Percentiles rank a stretch among this genome's conserved stretches.
phyloP scores from a whole-genome alignment of 2,888 invertebrate genomes.

The Nomada fabriciana region DNA sequence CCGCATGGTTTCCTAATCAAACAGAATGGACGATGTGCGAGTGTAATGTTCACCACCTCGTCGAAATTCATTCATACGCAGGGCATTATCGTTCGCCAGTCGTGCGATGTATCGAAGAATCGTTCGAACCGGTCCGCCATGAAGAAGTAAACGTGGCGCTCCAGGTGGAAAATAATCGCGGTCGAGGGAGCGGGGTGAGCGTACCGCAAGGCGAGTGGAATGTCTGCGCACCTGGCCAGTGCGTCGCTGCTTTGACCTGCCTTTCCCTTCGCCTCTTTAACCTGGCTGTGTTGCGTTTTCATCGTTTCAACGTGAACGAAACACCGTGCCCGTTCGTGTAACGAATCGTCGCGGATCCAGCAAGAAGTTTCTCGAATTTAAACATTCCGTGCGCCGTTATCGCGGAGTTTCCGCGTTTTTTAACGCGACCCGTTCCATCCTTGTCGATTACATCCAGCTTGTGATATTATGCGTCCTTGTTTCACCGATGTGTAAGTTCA shows the following conservation, averaged over 20 bases:
- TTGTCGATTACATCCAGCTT: not conserved
- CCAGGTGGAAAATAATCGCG: slow-evolving; percentile 54
- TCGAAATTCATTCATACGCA: slow-evolving; percentile 46
- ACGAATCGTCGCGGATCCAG: not conserved
- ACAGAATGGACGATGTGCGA: not conserved
- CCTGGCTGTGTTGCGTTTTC: slow-evolving; percentile 60
- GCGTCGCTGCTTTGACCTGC: slow-evolving; percentile 71
- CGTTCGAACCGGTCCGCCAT: slow-evolving; percentile 53
- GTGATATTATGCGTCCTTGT: slow-evolving; percentile 8
- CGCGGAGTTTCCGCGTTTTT: slow-evolving; percentile 51
- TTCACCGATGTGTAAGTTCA: slow-evolving; percentile 10
- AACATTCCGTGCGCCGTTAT: slow-evolving; percentile 29
- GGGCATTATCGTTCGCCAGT: not conserved
- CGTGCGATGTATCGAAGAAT: slow-evolving; percentile 17
- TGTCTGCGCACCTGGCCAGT: slow-evolving; percentile 79
- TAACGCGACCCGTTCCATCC: slow-evolving; percentile 5
- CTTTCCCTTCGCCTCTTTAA: slow-evolving; percentile 78
- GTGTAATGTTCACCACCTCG: not conserved
- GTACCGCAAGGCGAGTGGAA: slow-evolving; percentile 72
- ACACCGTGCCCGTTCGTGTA: not conserved
- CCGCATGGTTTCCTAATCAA: not conserved
- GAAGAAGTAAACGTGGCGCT: slow-evolving; percentile 52
- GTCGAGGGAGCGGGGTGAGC: slow-evolving; percentile 43
- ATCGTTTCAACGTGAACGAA: not conserved
- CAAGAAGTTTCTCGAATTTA: slow-evolving; percentile 33